Percentiles rank a stretch among this genome's conserved stretches.
Evolutionary conservation across 2,113 vertebrate species (phyloP).

Genomic region (Thalassoma bifasciatum): DNA sequence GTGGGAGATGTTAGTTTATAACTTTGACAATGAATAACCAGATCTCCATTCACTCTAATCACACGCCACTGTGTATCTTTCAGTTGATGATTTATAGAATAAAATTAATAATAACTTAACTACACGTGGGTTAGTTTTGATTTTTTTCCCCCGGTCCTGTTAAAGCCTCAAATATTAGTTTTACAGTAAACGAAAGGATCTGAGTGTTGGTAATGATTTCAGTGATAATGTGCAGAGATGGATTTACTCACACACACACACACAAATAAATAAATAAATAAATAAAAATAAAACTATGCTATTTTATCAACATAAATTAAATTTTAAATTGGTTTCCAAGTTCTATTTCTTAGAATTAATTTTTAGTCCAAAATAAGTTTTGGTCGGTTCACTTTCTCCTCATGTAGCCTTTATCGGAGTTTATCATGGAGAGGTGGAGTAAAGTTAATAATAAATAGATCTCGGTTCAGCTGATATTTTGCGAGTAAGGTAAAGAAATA

Average conservation of each 20-base stretch:
- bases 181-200: slow-evolving; percentile 16
- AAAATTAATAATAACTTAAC: slow-evolving; percentile 95
- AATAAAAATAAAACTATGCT: neutral
- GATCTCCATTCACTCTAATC: slow-evolving; percentile 90
- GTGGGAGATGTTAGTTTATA: slow-evolving; percentile 87
- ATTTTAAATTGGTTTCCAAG: neutral
- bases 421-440: slow-evolving; percentile 38
- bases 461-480: slow-evolving; percentile 79
- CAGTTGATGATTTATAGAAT: slow-evolving; percentile 99
- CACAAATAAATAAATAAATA: too few species aligned
- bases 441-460: slow-evolving; percentile 83
- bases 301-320: neutral
- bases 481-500: slow-evolving; percentile 75
- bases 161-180: slow-evolving; percentile 53
- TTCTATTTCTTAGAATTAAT: too few species aligned
- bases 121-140: slow-evolving; percentile 91
- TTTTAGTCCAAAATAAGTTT: neutral
- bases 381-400: slow-evolving; percentile 25
- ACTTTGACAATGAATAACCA: slow-evolving; percentile 94
- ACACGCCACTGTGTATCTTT: slow-evolving; percentile 93
- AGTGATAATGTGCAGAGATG: neutral
- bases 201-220: slow-evolving; percentile 10
- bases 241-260: slow-evolving; percentile 1
- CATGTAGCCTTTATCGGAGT: neutral
- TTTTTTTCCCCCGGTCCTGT: slow-evolving; percentile 60